phyloP scores from a whole-genome alignment of 2,797 vertebrate species.

The Karalla daura region DNA sequence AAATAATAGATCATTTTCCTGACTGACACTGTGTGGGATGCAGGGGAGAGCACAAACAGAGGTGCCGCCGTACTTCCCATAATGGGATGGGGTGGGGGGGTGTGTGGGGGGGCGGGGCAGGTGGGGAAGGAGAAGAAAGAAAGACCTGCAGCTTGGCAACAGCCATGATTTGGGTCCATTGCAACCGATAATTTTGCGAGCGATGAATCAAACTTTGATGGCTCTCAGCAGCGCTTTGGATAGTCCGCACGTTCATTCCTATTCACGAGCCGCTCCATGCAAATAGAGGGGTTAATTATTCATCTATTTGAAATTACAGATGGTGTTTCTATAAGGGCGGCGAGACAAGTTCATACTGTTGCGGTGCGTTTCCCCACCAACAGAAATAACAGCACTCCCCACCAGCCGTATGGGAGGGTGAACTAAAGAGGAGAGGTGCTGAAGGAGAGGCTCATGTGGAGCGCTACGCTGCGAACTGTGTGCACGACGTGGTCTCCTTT shows the following conservation, averaged over 20 bases:
- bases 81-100: no score
- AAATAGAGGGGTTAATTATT: slow-evolving; percentile 2
- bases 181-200: background rate
- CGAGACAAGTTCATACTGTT: background rate
- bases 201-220: slow-evolving; percentile 3
- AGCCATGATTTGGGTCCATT: background rate
- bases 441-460: background rate
- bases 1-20: background rate
- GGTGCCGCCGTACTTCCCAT: background rate
- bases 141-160: background rate
- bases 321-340: background rate
- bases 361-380: no score
- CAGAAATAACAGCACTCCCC: background rate
- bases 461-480: no score
- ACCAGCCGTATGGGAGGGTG: background rate
- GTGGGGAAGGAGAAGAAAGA: background rate
- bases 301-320: slow-evolving; percentile 12
- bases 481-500: no score
- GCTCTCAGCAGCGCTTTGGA: background rate
- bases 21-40: background rate
- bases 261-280: slow-evolving; percentile 17
- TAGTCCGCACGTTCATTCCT: slow-evolving; percentile 2
- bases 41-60: background rate
- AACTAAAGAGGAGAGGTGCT: background rate
- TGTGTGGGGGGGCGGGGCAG: no score